Base-by-base conservation (phyloP, 2,888 invertebrate genomes). In the Acleris holmiana region DNA sequence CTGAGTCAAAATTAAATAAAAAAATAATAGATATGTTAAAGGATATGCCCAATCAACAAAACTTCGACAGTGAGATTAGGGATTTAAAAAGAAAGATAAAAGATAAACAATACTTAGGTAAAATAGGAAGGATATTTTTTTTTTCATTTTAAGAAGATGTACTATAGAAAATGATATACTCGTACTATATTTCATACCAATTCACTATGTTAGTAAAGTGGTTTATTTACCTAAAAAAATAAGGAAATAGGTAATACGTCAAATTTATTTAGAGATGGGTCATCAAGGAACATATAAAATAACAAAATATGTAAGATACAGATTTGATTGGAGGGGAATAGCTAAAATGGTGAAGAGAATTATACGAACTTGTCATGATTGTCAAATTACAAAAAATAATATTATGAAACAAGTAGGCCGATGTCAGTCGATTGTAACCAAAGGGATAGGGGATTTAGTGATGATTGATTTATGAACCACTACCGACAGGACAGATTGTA, bases 201-300 rank as follows among this genome's bases (percentile, higher is more conserved):
- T 6, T 2, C 15, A 15, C 2, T 15, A 5, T 10, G 7, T 3
- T 25, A 15, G 29, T 5, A 40, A 47, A 25, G 65, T 69, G 1
- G 13, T 67, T 2, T 69, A 65, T 54, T 55, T 66, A 47, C 71
- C 71, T 0, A 19, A 46, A 5, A 5, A 0, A 0, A 47, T 69
- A 19, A 47, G 54, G 10, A 25, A 15, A 17, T 59, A 63, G 0
- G 21, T 69, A 19, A 54, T 65, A 7, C 23, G 10, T 19, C 70
- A 71, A 23, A 40, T 68, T 7, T 72, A 74, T 46, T 0, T 35
- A 40, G 73, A 74, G 46, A 73, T 73, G 71, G 73, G 71, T 0
- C 72, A 74, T 54, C 70, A 71, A 49, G 73, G 74, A 5, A 53
- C 66, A 0, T 69, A 53, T 53, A 74, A 73, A 48, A 49, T 71